Evolutionary conservation across 2,797 vertebrate species (phyloP).

Genomic region (Helarctos malayanus): DNA sequence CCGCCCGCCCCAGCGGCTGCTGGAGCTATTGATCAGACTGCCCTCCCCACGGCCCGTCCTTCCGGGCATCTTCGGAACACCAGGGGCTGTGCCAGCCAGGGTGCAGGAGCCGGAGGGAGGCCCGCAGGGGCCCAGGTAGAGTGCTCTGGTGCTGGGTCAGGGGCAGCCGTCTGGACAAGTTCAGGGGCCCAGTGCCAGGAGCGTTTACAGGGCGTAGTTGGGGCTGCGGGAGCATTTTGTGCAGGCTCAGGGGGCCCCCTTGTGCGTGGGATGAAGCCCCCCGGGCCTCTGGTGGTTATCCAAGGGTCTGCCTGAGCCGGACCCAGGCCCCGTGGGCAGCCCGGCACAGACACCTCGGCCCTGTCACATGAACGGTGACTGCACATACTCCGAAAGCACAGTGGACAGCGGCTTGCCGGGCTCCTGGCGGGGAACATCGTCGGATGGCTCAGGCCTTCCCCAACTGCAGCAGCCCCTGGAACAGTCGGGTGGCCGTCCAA

Average conservation of each 20-base stretch:
- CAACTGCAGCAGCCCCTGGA: not conserved
- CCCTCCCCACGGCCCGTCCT: not conserved
- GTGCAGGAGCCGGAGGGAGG: not conserved
- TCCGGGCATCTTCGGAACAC: not conserved
- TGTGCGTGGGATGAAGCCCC: accelerated
- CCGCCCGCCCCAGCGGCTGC: not conserved
- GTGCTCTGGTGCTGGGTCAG: accelerated
- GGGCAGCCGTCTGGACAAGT: accelerated
- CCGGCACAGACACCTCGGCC: accelerated
- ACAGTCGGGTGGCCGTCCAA: accelerated
- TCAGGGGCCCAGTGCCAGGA: accelerated
- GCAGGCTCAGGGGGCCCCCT: accelerated
- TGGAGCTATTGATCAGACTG: constrained; percentile 38
- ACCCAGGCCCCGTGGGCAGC: accelerated
- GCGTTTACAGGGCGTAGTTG: accelerated
- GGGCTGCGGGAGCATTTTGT: accelerated
- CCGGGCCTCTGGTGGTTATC: not conserved
- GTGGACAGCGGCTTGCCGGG: accelerated
- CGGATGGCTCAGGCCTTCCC: accelerated
- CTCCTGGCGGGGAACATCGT: accelerated
- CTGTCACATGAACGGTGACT: accelerated
- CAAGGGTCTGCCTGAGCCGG: not conserved
- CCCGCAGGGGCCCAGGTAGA: not conserved
- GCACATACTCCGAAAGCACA: not conserved
- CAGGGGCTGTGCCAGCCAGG: not conserved